These are phyloP conservation scores for Timema cristinae DNA, from an alignment of 2,888 invertebrate species.

Conservation along the genomic window DNA sequence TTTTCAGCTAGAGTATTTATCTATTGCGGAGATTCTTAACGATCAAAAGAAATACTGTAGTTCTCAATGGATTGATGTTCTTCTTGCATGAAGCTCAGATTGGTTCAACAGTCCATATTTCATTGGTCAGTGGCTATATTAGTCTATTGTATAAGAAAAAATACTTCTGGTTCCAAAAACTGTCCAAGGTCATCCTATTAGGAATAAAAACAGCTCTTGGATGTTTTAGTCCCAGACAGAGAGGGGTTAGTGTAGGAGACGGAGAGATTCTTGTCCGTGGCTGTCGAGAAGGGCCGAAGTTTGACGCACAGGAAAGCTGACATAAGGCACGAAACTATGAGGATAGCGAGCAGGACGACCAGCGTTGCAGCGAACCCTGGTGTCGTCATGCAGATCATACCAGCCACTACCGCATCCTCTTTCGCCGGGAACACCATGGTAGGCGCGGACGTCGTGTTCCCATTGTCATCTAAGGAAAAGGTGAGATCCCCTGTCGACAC, in stretches of 20 bases:
- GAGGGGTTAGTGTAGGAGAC: slow-evolving; percentile 18
- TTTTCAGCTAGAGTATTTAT: no score
- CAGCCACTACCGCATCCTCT: slow-evolving; percentile 49
- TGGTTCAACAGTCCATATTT: no score
- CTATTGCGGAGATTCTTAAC: no score
- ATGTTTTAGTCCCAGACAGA: slow-evolving; percentile 24
- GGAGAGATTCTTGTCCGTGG: slow-evolving; percentile 44
- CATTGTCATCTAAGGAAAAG: slow-evolving; percentile 69
- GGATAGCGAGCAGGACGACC: slow-evolving; percentile 73
- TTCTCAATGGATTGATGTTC: no score
- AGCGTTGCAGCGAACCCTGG: slow-evolving; percentile 88
- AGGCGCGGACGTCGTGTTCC: slow-evolving; percentile 52
- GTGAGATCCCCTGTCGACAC: slow-evolving; percentile 88
- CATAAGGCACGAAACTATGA: slow-evolving; percentile 78
- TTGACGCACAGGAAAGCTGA: slow-evolving; percentile 83
- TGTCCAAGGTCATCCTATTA: slow-evolving; percentile 44
- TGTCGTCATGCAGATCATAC: slow-evolving; percentile 88
- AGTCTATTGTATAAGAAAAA: no score
- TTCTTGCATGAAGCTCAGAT: no score
- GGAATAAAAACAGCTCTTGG: slow-evolving; percentile 60
- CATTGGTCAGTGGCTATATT: no score
- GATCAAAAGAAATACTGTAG: no score
- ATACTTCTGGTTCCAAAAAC: no score
- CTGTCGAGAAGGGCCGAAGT: slow-evolving; percentile 44
- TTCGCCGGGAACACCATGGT: slow-evolving; percentile 70